Evolutionary conservation across 2,888 invertebrate species (phyloP).

Genomic region (Eupithecia tripunctaria): DNA sequence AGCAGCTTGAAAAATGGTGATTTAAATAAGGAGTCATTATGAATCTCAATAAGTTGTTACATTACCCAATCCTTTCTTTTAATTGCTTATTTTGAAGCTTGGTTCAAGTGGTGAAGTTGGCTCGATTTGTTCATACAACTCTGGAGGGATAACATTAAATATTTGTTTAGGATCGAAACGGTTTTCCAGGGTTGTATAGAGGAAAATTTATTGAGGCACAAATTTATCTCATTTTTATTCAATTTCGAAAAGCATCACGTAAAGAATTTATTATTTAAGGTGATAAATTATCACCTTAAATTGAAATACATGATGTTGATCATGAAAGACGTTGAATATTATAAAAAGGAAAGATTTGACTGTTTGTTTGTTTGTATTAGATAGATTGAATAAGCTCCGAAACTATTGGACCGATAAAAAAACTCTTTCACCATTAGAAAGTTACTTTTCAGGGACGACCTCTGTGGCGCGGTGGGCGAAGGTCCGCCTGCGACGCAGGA

Average conservation of each 20-base stretch:
- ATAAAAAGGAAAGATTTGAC: no score
- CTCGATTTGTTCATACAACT: conserved; percentile 23
- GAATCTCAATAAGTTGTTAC: conserved; percentile 3
- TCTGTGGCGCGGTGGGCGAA: no score
- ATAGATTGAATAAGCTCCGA: no score
- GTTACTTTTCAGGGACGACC: no score
- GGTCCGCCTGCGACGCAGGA: no score
- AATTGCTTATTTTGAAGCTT: conserved; percentile 19
- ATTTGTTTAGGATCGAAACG: conserved; percentile 38
- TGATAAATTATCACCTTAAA: no score
- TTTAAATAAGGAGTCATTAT: conserved; percentile 1
- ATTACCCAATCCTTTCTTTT: conserved; percentile 10
- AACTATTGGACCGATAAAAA: no score
- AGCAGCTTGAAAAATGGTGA: conserved; percentile 2
- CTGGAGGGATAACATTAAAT: conserved; percentile 40
- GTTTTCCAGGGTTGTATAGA: conserved; percentile 20
- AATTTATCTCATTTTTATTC: neutral
- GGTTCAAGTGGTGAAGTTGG: conserved; percentile 15
- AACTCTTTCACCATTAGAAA: no score
- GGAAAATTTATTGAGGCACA: neutral
- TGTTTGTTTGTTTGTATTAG: no score
- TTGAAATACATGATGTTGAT: no score
- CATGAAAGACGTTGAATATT: no score
- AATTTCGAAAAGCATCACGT: neutral
- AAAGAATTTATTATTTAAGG: no score